Base-by-base conservation (phyloP, 2,113 vertebrate species). In the Sebastes fasciatus region DNA sequence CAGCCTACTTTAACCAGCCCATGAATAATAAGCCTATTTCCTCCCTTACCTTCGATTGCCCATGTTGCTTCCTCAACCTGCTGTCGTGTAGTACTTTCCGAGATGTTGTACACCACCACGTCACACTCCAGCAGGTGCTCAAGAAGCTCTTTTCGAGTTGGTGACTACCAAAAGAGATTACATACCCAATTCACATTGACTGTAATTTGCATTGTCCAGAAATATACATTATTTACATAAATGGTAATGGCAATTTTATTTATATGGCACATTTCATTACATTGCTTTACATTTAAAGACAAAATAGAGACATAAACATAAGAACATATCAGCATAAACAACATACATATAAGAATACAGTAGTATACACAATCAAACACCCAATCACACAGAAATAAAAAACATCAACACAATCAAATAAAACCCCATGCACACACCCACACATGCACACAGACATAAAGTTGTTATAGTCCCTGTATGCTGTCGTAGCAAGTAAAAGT, bases 101-200 rank as follows among this genome's bases (percentile, higher is more conserved):
- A 96, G 90, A 99, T 96, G 91, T 99, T 99, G 80, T 99, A 99
- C 51, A 99, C 86, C 52, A 99, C 86, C 2, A 97, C 78, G 2
- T 99, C 97, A 80, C 98, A 99, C 26, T 97, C 94, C 92, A 97
- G 83, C 58, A 99, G 90, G 26, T 49, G 92, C 54, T 77, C 13
- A 52, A 97, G 86, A 0, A 98, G 95, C 49, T 96, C 91, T 11
- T 96, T 93, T 85, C 8, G 92, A 78, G 91, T 88, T 51, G 86
- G 68, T 45, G 73, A 87, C 97, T 97, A 73, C 21, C 75, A 89
- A 72, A 89, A 34, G 48, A 87, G 16, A 67, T 62, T 13, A 21
- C 12, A 43, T 3, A 26, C 0, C 19, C 2, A 45, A 9, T 55
- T 42, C 7, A 23, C 17, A 74, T 7, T 1, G 11, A 34, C 14